Evolutionary conservation across 2,888 invertebrate genomes (phyloP), one percentile per base, ranked within the genome.

Genomic region (Melinaea menophilus): DNA sequence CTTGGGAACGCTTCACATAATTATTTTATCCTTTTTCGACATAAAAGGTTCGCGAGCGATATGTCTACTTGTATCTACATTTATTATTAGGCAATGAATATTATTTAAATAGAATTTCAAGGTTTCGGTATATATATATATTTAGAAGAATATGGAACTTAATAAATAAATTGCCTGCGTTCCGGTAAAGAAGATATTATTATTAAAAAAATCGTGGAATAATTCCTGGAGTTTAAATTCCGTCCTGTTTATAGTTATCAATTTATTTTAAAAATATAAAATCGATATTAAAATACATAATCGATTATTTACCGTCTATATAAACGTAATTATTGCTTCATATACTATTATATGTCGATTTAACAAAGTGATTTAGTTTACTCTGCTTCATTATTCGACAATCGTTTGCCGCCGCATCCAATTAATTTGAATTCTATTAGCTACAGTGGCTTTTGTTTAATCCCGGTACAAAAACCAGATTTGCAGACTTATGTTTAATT

Each of bases 1-100:
- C 60, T 54, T 56, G 60, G 63, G 59, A 59, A 60, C 56, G 34
- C 57, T 59, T 63, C 57, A 54, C 63, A 60, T 63, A 63, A 63
- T 63, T 63, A 63, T 60, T 60, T 57, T 63, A 60, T 59, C 60
- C 56, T 54, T 54, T 57, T 57, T 60, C 56, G 60, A 64, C 54
- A 47, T 56, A 56, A 51, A 59, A 60, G 51, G 51, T 51, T 51
- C 9, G 11, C 7, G 22, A 48, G 4, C n/a, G n/a, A 22, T 3
- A 13, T n/a, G n/a, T n/a, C n/a, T 11, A 13, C 11, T 5, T 48
- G 9, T n/a, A 13, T 48, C n/a, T 12, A 12, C n/a, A 13, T 48
- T 48, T 35, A 35, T 35, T 35, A 35, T 1, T 5, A 41, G 9
- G 41, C n/a, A n/a, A n/a, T n/a, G n/a, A n/a, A n/a, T n/a, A n/a